Percentiles rank a stretch among this genome's conserved stretches.
These are phyloP conservation scores for Morus bassanus DNA, from an alignment of 2,797 vertebrate genomes.

Conservation along the genomic window DNA sequence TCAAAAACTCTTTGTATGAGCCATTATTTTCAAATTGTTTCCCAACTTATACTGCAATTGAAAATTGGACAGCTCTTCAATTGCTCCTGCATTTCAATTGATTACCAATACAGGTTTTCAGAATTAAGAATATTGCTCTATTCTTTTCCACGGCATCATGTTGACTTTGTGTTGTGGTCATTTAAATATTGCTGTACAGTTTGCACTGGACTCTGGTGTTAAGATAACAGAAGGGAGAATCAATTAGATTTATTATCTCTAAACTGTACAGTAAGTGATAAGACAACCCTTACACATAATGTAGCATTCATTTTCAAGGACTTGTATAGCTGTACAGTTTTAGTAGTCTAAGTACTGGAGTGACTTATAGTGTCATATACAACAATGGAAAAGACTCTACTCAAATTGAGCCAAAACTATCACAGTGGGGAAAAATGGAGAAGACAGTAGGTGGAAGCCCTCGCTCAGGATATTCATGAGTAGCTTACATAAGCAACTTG, in stretches of 20 bases:
- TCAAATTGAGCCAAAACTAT: neutral
- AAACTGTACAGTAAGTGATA: conserved; percentile 62
- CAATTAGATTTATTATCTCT: conserved; percentile 87
- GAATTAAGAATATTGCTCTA: conserved; percentile 86
- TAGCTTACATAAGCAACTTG: neutral
- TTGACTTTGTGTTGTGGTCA: conserved; percentile 80
- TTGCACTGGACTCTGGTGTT: conserved; percentile 76
- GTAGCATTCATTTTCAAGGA: conserved; percentile 71
- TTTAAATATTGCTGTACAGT: conserved; percentile 86
- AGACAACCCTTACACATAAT: conserved; percentile 44
- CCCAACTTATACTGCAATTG: conserved; percentile 94
- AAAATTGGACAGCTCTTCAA: conserved; percentile 98
- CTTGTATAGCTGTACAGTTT: conserved; percentile 34
- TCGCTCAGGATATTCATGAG: neutral
- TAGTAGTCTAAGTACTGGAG: neutral
- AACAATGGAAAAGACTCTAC: neutral
- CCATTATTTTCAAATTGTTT: conserved; percentile 99
- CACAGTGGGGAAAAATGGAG: neutral
- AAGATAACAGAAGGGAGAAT: conserved; percentile 85
- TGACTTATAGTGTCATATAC: neutral
- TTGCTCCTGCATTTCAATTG: conserved; percentile 90
- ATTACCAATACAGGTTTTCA: conserved; percentile 93
- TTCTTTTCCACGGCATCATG: conserved; percentile 72
- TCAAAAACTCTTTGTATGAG: conserved; percentile 85
- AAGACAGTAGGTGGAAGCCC: neutral